These are phyloP conservation scores for Drosophila santomea DNA, from an alignment of 1,140 invertebrate genomes.

Conservation along the genomic window DNA sequence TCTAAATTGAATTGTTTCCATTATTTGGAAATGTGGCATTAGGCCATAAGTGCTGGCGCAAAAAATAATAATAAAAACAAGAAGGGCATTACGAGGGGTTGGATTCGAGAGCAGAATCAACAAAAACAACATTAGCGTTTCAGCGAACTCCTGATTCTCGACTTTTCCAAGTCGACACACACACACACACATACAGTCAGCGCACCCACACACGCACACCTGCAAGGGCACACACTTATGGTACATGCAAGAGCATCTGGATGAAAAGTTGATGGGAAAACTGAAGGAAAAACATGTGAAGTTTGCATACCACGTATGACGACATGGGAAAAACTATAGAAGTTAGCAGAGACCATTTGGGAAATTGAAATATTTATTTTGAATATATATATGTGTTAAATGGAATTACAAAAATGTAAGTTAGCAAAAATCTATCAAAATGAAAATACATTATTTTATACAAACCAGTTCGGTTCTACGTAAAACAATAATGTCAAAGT, in stretches of 20 bases:
- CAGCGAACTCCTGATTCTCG: slow-evolving; percentile 5
- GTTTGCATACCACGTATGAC: slow-evolving; percentile 1
- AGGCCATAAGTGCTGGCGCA: slow-evolving; percentile 30
- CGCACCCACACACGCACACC: background rate
- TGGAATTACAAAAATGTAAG: background rate
- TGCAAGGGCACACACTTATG: background rate
- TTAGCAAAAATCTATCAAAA: too few species aligned
- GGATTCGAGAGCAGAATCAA: slow-evolving; percentile 48
- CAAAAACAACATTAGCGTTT: slow-evolving; percentile 52
- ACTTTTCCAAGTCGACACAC: slow-evolving; percentile 44
- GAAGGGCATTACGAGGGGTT: background rate
- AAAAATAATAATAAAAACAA: slow-evolving; percentile 36
- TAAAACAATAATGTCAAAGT: too few species aligned
- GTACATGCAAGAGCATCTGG: background rate
- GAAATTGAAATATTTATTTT: background rate
- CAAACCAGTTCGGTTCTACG: too few species aligned
- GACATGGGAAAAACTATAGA: background rate
- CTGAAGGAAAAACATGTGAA: slow-evolving; percentile 20
- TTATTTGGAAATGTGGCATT: slow-evolving; percentile 12
- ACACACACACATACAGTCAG: slow-evolving; percentile 6
- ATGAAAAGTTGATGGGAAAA: slow-evolving; percentile 17
- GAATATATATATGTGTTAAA: background rate
- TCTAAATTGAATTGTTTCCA: slow-evolving; percentile 1
- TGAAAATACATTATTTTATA: background rate
- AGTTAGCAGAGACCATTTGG: background rate